phyloP scores from a whole-genome alignment of 2,797 vertebrate species.

The Cryptoprocta ferox region DNA sequence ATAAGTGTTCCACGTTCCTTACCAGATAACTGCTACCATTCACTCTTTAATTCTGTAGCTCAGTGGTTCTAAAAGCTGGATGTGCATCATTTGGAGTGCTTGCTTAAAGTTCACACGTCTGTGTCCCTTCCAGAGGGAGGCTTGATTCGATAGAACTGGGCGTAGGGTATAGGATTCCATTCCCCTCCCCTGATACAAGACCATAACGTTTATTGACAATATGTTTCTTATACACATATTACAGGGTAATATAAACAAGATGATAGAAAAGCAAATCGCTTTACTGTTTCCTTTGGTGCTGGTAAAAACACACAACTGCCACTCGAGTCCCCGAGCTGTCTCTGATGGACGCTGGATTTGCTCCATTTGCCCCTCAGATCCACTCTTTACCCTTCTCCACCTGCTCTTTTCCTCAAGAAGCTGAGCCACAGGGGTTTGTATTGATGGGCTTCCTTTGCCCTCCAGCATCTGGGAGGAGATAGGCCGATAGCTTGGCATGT shows the following conservation, averaged over 20 bases:
- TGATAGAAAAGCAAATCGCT: not conserved
- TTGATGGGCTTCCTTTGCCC: not conserved
- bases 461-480: not conserved
- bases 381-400: not conserved
- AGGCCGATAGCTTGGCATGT: not conserved
- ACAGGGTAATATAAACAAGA: not conserved
- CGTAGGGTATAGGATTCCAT: not conserved
- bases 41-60: not conserved
- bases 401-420: not conserved
- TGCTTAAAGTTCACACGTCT: not conserved
- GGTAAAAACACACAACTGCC: not conserved
- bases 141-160: not conserved
- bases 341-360: not conserved
- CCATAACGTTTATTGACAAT: not conserved
- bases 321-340: not conserved
- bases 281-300: not conserved
- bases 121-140: not conserved
- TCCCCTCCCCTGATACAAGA: not conserved
- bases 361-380: not conserved
- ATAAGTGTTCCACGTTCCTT: not conserved
- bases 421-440: not conserved
- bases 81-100: not conserved
- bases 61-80: not conserved
- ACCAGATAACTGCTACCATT: not conserved
- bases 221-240: not conserved